Evolutionary conservation across 1,140 invertebrate genomes (phyloP), one percentile per base, ranked within the genome.

Genomic region (Globodera rostochiensis): DNA sequence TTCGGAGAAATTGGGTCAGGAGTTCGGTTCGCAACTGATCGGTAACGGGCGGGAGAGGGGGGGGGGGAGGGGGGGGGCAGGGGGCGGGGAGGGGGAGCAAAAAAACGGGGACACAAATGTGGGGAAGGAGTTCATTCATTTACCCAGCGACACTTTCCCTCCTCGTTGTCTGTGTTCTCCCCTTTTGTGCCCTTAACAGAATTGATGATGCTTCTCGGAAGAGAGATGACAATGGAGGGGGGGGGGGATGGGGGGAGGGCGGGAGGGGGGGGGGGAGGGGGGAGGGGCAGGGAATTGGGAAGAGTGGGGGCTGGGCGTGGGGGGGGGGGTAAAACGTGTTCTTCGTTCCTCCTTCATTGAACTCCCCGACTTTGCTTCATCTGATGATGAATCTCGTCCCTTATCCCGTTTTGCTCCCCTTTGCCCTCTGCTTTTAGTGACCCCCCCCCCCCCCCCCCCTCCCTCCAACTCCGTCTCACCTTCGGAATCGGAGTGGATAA

Each of bases 371-470:
- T 60, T 60, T 60, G 57, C 57, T 60, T 60, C 57, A 60, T 60
- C 57, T 60, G 57, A 60, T 60, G 57, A 60, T 60, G 57, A 60
- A 60, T 60, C 57, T 60, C 57, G 57, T 60, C 57, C 57, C 57
- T 13, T 15, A 60, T 60, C 57, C 57, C 57, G 57, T 60, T 60
- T 60, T 60, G 57, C 57, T 53, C 50, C 57, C 11, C 15, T 60
- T 60, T 60, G 57, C 57, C 15, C 25, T 36, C 25, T 36, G 25
- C 25, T 36, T 36, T 36, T 36, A 36, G 25, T 36, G 25, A 36
- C 25, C 25, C 25, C 25, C 25, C 25, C 25, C 25, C 57, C 13
- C 50, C 57, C 11, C 15, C 19, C 19, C 19, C 2, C 57, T 4
- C 57, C 57, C 15, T 60, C 15, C 19, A 8, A 11, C 50, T 15